phyloP scores from a whole-genome alignment of 30 jellyfish, hydroid and myxozoan species.

The Catostylus mosaicus region DNA sequence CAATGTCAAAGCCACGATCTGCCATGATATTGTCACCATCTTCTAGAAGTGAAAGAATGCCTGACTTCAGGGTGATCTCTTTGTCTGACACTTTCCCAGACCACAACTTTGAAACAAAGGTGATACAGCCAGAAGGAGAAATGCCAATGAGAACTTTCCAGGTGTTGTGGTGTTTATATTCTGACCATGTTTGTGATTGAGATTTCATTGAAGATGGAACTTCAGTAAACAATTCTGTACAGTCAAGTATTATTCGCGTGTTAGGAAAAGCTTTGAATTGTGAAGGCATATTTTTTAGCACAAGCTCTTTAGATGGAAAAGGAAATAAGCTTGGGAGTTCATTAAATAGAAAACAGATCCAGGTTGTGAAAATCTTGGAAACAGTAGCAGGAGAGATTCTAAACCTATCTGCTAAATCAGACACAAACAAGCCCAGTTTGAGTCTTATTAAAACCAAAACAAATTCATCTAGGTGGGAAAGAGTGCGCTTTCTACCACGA shows the following conservation, averaged over 20 bases:
- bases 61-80: slow-evolving; percentile 42
- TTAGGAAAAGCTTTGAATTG: background rate
- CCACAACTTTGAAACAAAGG: slow-evolving; percentile 45
- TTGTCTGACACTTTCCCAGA: slow-evolving; percentile 52
- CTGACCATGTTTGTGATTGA: slow-evolving; percentile 40
- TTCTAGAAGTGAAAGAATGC: slow-evolving; percentile 24
- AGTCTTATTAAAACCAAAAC: slow-evolving; percentile 42
- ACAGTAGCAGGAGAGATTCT: slow-evolving; percentile 37
- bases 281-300: background rate
- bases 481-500: slow-evolving; percentile 45
- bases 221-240: slow-evolving; percentile 22
- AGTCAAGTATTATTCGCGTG: slow-evolving; percentile 34
- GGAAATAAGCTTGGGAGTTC: slow-evolving; percentile 12
- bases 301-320: slow-evolving; percentile 27
- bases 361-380: slow-evolving; percentile 52
- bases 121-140: slow-evolving; percentile 30
- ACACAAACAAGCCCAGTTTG: slow-evolving; percentile 24
- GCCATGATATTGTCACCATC: slow-evolving; percentile 72
- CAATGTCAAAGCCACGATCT: slow-evolving; percentile 68
- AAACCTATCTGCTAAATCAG: slow-evolving; percentile 36
- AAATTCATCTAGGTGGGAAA: slow-evolving; percentile 36
- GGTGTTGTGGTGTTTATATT: too few species aligned
- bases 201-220: slow-evolving; percentile 47
- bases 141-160: slow-evolving; percentile 45
- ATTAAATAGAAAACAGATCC: slow-evolving; percentile 36